Percentiles rank a stretch among this genome's conserved stretches.
Conservation (phyloP, 1,140 invertebrate genomes). For the Steinernema khuongi region DNA sequence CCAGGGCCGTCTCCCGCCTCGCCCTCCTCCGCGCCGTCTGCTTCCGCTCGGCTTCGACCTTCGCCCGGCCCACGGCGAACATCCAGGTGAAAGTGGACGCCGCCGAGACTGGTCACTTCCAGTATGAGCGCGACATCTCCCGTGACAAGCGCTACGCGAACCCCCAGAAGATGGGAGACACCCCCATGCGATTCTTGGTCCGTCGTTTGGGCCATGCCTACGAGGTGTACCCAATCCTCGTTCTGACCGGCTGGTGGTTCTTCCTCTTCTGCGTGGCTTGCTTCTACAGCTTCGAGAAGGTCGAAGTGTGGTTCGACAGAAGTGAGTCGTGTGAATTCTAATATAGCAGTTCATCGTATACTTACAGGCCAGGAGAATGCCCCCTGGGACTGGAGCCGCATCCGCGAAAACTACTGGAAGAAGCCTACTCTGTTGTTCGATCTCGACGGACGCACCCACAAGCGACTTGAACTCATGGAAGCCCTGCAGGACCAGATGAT, state of each 20-base stretch:
- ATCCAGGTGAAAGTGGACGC: background rate
- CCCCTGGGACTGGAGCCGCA: slow-evolving; percentile 45
- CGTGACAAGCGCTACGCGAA: slow-evolving; percentile 45
- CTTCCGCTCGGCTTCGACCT: background rate
- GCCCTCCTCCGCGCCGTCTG: background rate
- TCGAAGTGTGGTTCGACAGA: slow-evolving; percentile 42
- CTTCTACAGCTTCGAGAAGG: slow-evolving; percentile 35
- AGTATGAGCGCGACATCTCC: slow-evolving; percentile 50
- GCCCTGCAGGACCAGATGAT: slow-evolving; percentile 52
- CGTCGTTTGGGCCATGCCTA: slow-evolving; percentile 42
- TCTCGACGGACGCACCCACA: slow-evolving; percentile 41
- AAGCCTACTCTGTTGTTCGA: slow-evolving; percentile 38
- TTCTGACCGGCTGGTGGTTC: slow-evolving; percentile 34
- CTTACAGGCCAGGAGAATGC: slow-evolving; percentile 34
- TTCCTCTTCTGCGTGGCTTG: slow-evolving; percentile 23
- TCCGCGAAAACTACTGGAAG: slow-evolving; percentile 37
- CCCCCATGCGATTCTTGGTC: slow-evolving; percentile 35
- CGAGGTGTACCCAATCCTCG: slow-evolving; percentile 37
- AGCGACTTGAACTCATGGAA: slow-evolving; percentile 51
- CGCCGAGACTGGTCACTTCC: slow-evolving; percentile 39
- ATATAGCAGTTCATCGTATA: background rate
- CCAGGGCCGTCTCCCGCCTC: background rate
- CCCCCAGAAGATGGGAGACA: slow-evolving; percentile 51
- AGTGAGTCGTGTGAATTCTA: slow-evolving; percentile 21
- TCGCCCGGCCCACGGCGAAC: background rate